phyloP scores from a whole-genome alignment of 2,888 invertebrate species.

The Rhabditophanes sp. region DNA sequence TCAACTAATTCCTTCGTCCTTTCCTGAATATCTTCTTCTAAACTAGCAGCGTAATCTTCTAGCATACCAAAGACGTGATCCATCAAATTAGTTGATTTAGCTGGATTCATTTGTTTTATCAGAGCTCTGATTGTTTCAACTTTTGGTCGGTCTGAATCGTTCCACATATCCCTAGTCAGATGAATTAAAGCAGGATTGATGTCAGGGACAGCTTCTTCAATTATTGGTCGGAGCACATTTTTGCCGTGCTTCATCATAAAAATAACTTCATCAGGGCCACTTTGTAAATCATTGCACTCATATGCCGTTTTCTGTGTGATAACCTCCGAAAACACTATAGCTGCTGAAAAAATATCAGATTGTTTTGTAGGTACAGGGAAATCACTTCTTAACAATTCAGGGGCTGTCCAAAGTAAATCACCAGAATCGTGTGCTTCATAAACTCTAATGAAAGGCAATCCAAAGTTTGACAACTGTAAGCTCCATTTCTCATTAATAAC shows the following conservation, averaged over 20 bases:
- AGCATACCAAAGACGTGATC: slow-evolving; percentile 38
- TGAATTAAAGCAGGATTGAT: slow-evolving; percentile 28
- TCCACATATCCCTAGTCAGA: slow-evolving; percentile 36
- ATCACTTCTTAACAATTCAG: slow-evolving; percentile 16
- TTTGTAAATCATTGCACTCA: slow-evolving; percentile 20
- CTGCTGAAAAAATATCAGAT: slow-evolving; percentile 13
- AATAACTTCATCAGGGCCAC: slow-evolving; percentile 19
- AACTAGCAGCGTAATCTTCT: slow-evolving; percentile 30
- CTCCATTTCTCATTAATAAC: slow-evolving; percentile 29
- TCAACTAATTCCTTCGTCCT: slow-evolving; percentile 29
- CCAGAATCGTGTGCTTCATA: too few relatives aligned
- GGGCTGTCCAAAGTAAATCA: slow-evolving; percentile 15
- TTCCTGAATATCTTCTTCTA: slow-evolving; percentile 26
- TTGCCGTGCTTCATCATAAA: slow-evolving; percentile 32
- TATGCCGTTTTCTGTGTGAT: slow-evolving; percentile 18
- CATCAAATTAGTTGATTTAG: slow-evolving; percentile 24
- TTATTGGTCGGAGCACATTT: too few relatives aligned
- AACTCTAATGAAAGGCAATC: too few relatives aligned
- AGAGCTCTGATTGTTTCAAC: slow-evolving; percentile 25
- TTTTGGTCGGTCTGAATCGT: slow-evolving; percentile 27
- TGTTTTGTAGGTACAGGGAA: slow-evolving; percentile 13
- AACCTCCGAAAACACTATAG: slow-evolving; percentile 21
- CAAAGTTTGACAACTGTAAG: slow-evolving; percentile 9
- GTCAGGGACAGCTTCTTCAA: slow-evolving; percentile 11
- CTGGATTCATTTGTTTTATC: slow-evolving; percentile 30